phyloP scores from a whole-genome alignment of 2,888 invertebrate genomes.

The Drosophila gaucha region DNA sequence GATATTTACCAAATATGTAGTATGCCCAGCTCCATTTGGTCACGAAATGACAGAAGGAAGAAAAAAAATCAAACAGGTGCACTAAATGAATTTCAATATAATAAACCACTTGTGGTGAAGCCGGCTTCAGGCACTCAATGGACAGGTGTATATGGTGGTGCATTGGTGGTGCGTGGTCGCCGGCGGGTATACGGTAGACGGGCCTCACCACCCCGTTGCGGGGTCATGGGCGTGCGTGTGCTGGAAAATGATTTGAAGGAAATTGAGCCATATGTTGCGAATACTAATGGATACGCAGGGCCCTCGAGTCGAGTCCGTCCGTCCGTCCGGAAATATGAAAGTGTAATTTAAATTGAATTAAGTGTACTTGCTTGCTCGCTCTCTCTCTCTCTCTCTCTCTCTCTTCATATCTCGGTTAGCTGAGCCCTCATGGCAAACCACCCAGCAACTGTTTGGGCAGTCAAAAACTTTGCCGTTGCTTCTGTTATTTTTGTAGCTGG shows the following conservation, averaged over 20 bases:
- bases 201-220: conserved; percentile 4
- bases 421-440: conserved; percentile 1
- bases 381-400: background rate
- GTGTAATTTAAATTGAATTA: conserved; percentile 84
- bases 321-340: conserved; percentile 74
- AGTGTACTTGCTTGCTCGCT: conserved; percentile 59
- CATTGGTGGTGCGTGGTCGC: background rate
- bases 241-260: conserved; percentile 73
- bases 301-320: conserved; percentile 9
- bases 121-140: conserved; percentile 15
- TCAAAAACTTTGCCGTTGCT: conserved; percentile 21
- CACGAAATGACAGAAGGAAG: conserved; percentile 25
- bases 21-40: conserved; percentile 41
- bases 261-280: conserved; percentile 83
- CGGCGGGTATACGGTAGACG: background rate
- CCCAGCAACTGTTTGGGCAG: conserved; percentile 5
- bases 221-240: conserved; percentile 20
- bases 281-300: conserved; percentile 74
- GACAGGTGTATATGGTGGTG: conserved; percentile 20
- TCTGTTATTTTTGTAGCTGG: conserved; percentile 31
- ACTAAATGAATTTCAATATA: conserved; percentile 82
- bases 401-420: too few species aligned
- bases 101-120: conserved; percentile 83
- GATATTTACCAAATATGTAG: conserved; percentile 78
- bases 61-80: conserved; percentile 82